These are phyloP conservation scores for Dasypus novemcinctus DNA, from an alignment of 2,113 vertebrate species.

Conservation along the genomic window DNA sequence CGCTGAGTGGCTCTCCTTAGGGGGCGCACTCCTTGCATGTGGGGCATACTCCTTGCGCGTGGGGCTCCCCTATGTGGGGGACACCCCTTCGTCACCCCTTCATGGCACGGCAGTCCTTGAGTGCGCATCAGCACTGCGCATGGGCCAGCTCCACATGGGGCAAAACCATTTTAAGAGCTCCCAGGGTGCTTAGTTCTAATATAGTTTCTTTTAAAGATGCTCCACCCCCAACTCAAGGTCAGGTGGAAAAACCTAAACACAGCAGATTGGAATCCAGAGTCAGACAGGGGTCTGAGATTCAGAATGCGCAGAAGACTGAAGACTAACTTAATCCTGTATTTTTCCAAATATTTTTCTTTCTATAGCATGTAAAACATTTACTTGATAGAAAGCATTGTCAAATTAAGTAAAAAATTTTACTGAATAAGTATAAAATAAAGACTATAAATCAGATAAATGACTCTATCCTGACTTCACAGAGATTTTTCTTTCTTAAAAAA, in stretches of 20 bases:
- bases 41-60: no score
- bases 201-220: neutral
- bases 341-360: neutral
- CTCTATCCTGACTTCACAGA: neutral
- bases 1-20: no score
- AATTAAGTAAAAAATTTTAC: neutral
- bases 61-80: no score
- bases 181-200: neutral
- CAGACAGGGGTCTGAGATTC: neutral
- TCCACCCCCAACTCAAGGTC: no score
- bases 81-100: no score
- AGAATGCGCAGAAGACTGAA: conserved; percentile 6
- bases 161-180: neutral
- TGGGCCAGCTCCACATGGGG: no score
- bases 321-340: neutral
- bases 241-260: neutral
- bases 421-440: conserved; percentile 53
- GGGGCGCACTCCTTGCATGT: no score
- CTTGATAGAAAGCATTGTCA: neutral
- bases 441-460: neutral
- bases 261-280: neutral
- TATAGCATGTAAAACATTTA: neutral
- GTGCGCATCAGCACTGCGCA: no score
- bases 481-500: neutral
- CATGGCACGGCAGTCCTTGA: no score